These are phyloP conservation scores for Diadumene lineata DNA, from an alignment of 92 coral and sea anemone species.

Conservation along the genomic window DNA sequence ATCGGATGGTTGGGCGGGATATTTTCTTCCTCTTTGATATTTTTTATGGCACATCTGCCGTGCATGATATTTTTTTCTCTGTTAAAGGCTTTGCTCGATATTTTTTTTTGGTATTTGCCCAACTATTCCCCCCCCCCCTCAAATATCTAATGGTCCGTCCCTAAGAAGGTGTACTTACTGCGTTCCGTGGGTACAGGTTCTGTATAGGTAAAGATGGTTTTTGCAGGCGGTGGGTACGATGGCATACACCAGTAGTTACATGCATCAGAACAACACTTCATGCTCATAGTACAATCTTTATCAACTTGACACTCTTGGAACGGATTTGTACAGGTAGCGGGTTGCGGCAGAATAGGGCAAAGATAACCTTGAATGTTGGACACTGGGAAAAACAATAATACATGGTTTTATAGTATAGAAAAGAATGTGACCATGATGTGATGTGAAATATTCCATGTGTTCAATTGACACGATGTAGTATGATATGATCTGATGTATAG, in stretches of 20 bases:
- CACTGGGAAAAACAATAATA: slow-evolving; percentile 11
- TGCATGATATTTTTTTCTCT: no score
- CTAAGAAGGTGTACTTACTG: not conserved
- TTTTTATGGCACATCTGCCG: no score
- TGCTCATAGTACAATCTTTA: slow-evolving; percentile 42
- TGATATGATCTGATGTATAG: not conserved
- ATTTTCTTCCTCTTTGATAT: no score
- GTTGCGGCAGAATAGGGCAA: slow-evolving; percentile 45
- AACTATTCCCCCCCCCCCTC: no score
- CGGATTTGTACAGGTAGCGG: slow-evolving; percentile 30
- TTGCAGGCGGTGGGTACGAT: slow-evolving; percentile 11
- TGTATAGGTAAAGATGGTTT: slow-evolving; percentile 13
- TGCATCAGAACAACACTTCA: slow-evolving; percentile 64
- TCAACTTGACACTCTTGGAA: slow-evolving; percentile 51
- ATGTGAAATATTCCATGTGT: not conserved
- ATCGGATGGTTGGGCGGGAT: no score
- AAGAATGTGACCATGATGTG: no score
- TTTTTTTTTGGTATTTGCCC: no score
- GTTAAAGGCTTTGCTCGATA: no score
- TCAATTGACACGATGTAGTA: not conserved
- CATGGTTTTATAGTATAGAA: no score
- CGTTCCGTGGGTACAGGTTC: slow-evolving; percentile 1
- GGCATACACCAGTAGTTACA: slow-evolving; percentile 60
- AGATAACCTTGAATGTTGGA: slow-evolving; percentile 7
- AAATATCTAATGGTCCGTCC: no score